Evolutionary conservation across 2,113 vertebrate species (phyloP).

Genomic region (Haemorhous mexicanus): DNA sequence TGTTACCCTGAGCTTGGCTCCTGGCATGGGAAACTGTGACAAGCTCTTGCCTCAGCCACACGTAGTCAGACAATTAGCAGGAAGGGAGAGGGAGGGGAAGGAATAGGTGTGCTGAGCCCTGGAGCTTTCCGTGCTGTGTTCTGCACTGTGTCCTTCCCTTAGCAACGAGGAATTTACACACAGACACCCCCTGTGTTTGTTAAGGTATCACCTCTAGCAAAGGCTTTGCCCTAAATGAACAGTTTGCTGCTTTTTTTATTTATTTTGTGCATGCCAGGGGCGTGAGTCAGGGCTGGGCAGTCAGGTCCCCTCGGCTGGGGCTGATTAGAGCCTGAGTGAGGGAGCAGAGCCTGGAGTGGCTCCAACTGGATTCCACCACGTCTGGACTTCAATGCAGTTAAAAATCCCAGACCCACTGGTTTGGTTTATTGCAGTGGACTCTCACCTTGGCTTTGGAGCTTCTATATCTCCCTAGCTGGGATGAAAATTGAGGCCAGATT

Average conservation of each 20-base stretch:
- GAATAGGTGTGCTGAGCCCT: slow-evolving; percentile 38
- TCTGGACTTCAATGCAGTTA: neutral
- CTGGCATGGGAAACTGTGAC: neutral
- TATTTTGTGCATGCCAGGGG: neutral
- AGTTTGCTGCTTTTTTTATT: slow-evolving; percentile 34
- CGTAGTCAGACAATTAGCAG: slow-evolving; percentile 34
- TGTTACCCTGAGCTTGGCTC: slow-evolving; percentile 1
- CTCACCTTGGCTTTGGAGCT: neutral
- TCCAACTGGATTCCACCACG: slow-evolving; percentile 37
- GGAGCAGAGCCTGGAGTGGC: slow-evolving; percentile 26
- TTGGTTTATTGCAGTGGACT: neutral
- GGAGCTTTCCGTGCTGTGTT: neutral
- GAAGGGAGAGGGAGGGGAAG: neutral
- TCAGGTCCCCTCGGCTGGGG: neutral
- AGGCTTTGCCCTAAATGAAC: slow-evolving; percentile 25
- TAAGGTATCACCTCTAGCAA: neutral
- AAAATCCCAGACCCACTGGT: slow-evolving; percentile 6
- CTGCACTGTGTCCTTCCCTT: neutral
- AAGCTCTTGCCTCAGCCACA: neutral
- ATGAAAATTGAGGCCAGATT: neutral
- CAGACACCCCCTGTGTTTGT: neutral
- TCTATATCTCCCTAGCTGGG: neutral
- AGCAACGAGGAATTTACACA: neutral
- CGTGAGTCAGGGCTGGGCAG: slow-evolving; percentile 35
- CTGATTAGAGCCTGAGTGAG: slow-evolving; percentile 25